Conservation (phyloP, 2,113 vertebrate genomes). For the Engraulis encrasicolus region DNA sequence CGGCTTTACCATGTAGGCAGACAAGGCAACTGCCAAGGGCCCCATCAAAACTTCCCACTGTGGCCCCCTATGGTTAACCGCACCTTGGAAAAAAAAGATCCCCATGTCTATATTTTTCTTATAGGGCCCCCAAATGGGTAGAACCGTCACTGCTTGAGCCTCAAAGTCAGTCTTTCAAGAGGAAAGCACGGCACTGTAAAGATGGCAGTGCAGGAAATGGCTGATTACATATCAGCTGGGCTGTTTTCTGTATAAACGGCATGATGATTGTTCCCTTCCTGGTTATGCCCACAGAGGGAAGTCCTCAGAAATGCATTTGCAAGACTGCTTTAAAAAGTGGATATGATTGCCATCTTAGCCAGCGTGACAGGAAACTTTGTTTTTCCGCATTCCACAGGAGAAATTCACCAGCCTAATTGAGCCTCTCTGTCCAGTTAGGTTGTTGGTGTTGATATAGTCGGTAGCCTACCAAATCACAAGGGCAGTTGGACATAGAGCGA, state of each 20-base stretch:
- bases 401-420: not conserved
- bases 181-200: not conserved
- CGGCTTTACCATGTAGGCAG: no score
- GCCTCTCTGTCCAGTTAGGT: not conserved
- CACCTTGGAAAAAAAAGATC: no score
- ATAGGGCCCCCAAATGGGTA: no score
- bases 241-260: slow-evolving; percentile 55
- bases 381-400: slow-evolving; percentile 75
- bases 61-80: no score
- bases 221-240: slow-evolving; percentile 45
- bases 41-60: no score
- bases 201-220: slow-evolving; percentile 49
- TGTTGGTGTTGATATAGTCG: not conserved
- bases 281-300: slow-evolving; percentile 55
- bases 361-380: slow-evolving; percentile 68
- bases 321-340: no score
- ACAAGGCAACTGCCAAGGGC: no score
- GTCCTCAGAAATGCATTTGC: no score
- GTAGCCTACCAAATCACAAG: no score
- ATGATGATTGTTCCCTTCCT: slow-evolving; percentile 72
- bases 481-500: not conserved
- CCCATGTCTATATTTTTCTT: no score
- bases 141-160: not conserved
- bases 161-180: not conserved
- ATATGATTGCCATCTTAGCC: slow-evolving; percentile 56